Conservation (phyloP, 2,797 vertebrate species). For the Mionectes olivaceus region DNA sequence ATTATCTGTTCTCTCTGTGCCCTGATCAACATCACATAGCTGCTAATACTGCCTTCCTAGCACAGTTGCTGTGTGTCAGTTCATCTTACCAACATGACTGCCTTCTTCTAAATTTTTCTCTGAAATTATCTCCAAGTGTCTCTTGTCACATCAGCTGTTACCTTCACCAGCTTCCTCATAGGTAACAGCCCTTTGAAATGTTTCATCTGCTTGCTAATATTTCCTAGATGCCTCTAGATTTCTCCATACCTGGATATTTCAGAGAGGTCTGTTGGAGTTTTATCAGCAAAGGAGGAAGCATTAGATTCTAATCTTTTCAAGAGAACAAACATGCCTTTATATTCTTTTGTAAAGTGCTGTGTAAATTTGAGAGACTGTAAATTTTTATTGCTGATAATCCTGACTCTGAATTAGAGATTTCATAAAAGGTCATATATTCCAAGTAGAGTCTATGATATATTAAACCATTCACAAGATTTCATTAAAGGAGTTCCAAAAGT, state of each 20-base stretch:
- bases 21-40: not conserved
- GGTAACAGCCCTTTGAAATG: not conserved
- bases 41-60: not conserved
- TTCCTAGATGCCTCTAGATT: not conserved
- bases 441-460: slow-evolving; percentile 32
- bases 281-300: not conserved
- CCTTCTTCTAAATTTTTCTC: not conserved
- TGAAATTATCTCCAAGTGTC: not conserved
- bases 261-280: not conserved
- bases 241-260: not conserved
- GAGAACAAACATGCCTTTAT: slow-evolving; percentile 1
- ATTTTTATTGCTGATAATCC: slow-evolving; percentile 35
- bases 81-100: not conserved
- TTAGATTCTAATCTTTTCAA: slow-evolving; percentile 18
- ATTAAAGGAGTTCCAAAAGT: slow-evolving; percentile 35
- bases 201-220: slow-evolving; percentile 24
- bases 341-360: not conserved
- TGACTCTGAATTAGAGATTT: slow-evolving; percentile 31
- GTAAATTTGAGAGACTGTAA: slow-evolving; percentile 9
- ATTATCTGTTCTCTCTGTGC: not conserved
- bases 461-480: slow-evolving; percentile 38
- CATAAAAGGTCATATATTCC: slow-evolving; percentile 53
- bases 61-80: not conserved
- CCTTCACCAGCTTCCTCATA: not conserved
- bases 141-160: not conserved